Conservation (phyloP, 2,113 vertebrate genomes). For the Trachemys scripta region DNA sequence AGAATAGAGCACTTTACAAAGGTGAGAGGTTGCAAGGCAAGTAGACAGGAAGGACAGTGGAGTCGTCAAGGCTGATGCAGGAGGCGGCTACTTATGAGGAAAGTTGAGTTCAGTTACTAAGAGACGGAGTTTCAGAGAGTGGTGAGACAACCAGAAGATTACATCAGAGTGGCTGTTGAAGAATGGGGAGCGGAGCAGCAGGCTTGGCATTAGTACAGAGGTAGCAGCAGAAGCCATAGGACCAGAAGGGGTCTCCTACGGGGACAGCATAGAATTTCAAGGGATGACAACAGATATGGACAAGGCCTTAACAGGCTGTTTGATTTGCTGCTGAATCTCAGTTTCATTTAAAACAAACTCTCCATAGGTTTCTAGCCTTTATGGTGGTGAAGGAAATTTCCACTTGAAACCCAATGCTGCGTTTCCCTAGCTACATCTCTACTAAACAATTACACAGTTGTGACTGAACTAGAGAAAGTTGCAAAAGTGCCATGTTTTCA, state of each 20-base stretch:
- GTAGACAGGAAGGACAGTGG: background rate
- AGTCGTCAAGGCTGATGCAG: background rate
- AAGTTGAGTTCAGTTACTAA: background rate
- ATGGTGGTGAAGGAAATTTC: background rate
- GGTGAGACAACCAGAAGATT: too few relatives aligned
- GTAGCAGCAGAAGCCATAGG: too few relatives aligned
- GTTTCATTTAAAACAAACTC: background rate
- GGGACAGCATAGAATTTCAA: background rate
- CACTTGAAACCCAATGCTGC: background rate
- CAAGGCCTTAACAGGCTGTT: background rate
- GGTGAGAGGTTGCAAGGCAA: background rate
- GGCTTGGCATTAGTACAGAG: too few relatives aligned
- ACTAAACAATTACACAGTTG: background rate
- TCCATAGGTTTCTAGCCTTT: background rate
- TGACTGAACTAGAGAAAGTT: background rate
- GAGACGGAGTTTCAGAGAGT: too few relatives aligned
- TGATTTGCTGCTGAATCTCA: background rate
- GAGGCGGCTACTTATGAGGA: background rate
- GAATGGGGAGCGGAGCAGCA: too few relatives aligned
- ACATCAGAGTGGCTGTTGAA: too few relatives aligned
- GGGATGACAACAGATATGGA: background rate
- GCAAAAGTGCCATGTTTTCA: background rate
- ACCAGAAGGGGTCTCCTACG: too few relatives aligned
- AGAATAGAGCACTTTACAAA: background rate
- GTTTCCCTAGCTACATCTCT: background rate